phyloP scores from a whole-genome alignment of 35 echinoderm and acorn worm species.

The Hemicentrotus pulcherrimus region DNA sequence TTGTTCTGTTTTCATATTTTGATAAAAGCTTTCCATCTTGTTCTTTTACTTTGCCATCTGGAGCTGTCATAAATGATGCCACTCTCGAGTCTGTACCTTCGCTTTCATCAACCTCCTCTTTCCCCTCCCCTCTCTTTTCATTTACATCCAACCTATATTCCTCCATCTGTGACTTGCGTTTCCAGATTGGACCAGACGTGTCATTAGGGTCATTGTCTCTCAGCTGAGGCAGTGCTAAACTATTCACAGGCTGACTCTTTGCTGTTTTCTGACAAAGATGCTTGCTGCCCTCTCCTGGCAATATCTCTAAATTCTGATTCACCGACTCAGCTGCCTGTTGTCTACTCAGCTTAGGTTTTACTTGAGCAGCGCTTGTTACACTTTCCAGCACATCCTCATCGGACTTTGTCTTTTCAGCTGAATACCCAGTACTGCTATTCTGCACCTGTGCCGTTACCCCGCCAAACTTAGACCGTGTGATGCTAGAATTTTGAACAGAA shows the following conservation, averaged over 20 bases:
- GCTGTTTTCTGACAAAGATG: not conserved
- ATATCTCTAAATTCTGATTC: constrained; percentile 9
- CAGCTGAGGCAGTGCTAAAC: not conserved
- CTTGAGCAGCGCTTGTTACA: not conserved
- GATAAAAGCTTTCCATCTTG: not conserved
- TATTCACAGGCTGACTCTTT: not conserved
- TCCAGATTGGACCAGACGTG: constrained; percentile 26
- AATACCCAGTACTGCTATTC: not conserved
- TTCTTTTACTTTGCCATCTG: not conserved
- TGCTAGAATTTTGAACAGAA: not conserved
- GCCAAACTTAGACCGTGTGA: not conserved
- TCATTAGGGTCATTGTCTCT: constrained; percentile 29
- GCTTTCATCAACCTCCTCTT: not conserved
- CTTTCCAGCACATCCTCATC: not conserved
- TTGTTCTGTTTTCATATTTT: not conserved
- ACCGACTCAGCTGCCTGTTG: not conserved
- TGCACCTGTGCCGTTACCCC: not conserved
- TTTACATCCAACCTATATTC: not conserved
- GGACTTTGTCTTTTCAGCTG: not conserved
- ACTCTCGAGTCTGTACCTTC: constrained; percentile 4
- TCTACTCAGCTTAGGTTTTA: constrained; percentile 18
- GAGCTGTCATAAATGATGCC: constrained; percentile 31
- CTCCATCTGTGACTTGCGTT: constrained; percentile 40
- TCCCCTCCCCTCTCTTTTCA: not conserved
- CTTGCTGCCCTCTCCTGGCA: not conserved